A percentile compares a stretch with the other conserved stretches of the same genome.
Evolutionary conservation across 1,140 invertebrate species (phyloP).

Genomic region (Anastrepha ludens): DNA sequence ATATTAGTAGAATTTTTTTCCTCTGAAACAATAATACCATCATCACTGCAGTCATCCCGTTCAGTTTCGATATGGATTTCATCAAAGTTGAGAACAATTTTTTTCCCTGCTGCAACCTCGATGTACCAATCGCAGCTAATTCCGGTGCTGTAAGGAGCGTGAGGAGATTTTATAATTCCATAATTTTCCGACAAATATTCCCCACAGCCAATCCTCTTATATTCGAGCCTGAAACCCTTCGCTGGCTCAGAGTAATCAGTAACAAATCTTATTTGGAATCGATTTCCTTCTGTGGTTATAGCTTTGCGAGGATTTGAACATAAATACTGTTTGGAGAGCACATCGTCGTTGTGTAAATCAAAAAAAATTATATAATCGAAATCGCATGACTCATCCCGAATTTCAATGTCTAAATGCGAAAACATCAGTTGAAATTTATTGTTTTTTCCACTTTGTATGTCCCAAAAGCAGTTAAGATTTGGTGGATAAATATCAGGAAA

Average conservation of each 20-base stretch:
- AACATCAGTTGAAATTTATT: constrained; percentile 85
- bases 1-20: constrained; percentile 55
- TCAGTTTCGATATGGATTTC: constrained; percentile 79
- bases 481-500: constrained; percentile 81
- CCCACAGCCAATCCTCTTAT: constrained; percentile 74
- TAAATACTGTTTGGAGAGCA: constrained; percentile 73
- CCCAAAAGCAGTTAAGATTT: constrained; percentile 83
- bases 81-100: constrained; percentile 73
- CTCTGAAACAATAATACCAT: constrained; percentile 56
- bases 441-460: constrained; percentile 80
- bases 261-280: constrained; percentile 74
- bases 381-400: constrained; percentile 69
- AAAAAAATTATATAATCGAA: constrained; percentile 77
- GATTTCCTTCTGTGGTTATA: constrained; percentile 64
- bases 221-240: constrained; percentile 76
- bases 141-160: constrained; percentile 78
- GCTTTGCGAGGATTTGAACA: constrained; percentile 66
- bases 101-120: constrained; percentile 79
- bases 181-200: constrained; percentile 14
- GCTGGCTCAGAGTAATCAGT: constrained; percentile 74
- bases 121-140: constrained; percentile 86
- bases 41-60: constrained; percentile 58
- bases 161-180: constrained; percentile 64
- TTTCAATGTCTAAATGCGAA: constrained; percentile 83
- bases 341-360: constrained; percentile 69